Evolutionary conservation across 2,888 invertebrate species (phyloP).

Genomic region (Euclidia mi): DNA sequence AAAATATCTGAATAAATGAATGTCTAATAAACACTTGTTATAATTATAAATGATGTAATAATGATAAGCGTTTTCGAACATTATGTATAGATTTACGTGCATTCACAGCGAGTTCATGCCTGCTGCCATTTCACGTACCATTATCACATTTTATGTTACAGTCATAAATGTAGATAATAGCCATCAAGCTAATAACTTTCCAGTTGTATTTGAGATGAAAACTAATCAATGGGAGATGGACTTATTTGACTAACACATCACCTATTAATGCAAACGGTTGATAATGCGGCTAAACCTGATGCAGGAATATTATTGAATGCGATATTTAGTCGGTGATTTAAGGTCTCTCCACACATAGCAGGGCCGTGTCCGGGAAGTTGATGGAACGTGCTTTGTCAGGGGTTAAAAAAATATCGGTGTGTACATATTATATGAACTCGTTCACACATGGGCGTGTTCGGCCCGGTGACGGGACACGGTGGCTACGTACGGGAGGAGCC

Average conservation of each 20-base stretch:
- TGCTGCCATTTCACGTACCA: slow-evolving; percentile 72
- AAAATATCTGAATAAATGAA: too few relatives aligned
- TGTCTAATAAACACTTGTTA: too few relatives aligned
- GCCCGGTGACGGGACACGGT: too few relatives aligned
- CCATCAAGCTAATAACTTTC: slow-evolving; percentile 86
- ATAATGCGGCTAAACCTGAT: slow-evolving; percentile 45
- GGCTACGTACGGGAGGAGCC: too few relatives aligned
- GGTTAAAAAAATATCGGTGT: too few relatives aligned
- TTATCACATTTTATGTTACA: slow-evolving; percentile 63
- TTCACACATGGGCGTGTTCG: too few relatives aligned
- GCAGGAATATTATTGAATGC: slow-evolving; percentile 29
- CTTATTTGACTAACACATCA: slow-evolving; percentile 79
- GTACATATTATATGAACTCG: too few relatives aligned
- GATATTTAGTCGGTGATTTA: slow-evolving; percentile 8
- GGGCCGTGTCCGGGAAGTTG: too few relatives aligned
- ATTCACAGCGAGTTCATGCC: slow-evolving; percentile 68
- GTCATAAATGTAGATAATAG: slow-evolving; percentile 75
- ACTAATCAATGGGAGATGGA: slow-evolving; percentile 86
- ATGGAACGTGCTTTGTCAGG: too few relatives aligned
- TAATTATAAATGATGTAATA: too few relatives aligned
- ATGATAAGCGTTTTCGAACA: too few relatives aligned
- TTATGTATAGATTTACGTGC: slow-evolving; percentile 22
- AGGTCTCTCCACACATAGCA: too few relatives aligned
- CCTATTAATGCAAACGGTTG: slow-evolving; percentile 59
- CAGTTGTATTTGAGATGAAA: slow-evolving; percentile 78